These are phyloP conservation scores for Gisinianus flammeolus DNA, from an alignment of 2,888 invertebrate species.

Conservation along the genomic window DNA sequence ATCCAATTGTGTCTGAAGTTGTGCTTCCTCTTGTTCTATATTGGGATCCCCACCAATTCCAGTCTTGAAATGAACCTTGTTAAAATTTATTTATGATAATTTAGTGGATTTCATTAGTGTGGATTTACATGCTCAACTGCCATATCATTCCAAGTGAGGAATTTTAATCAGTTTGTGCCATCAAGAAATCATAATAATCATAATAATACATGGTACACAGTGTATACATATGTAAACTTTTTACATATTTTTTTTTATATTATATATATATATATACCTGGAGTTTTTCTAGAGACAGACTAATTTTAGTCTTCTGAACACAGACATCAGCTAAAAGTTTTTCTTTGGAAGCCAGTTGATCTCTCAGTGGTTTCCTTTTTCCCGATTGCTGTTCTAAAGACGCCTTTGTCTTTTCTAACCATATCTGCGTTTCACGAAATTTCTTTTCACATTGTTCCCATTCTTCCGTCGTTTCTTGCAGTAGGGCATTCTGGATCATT, in stretches of 20 bases:
- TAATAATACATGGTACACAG: background rate
- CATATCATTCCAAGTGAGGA: too few relatives aligned
- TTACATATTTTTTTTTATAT: background rate
- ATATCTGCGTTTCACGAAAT: constrained; percentile 83
- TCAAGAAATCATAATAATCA: background rate
- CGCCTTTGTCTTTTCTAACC: constrained; percentile 85
- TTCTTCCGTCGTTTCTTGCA: constrained; percentile 91
- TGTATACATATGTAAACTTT: background rate
- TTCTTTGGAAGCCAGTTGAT: constrained; percentile 83
- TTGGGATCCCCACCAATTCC: constrained; percentile 81
- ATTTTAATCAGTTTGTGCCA: too few relatives aligned
- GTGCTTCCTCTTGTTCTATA: constrained; percentile 74
- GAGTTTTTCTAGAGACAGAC: constrained; percentile 86
- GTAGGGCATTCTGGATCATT: constrained; percentile 77
- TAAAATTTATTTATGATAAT: constrained; percentile 27
- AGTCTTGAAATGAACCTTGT: constrained; percentile 82
- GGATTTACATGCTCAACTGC: too few relatives aligned
- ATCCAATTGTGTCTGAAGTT: constrained; percentile 74
- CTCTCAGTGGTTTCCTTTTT: constrained; percentile 84
- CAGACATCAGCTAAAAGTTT: constrained; percentile 77
- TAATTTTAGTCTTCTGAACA: constrained; percentile 87
- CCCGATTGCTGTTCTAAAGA: constrained; percentile 79
- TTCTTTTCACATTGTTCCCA: constrained; percentile 97
- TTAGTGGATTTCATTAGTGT: too few relatives aligned
- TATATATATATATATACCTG: constrained; percentile 67